Conservation (phyloP, 2,888 invertebrate species). For the Ophraella communa region DNA sequence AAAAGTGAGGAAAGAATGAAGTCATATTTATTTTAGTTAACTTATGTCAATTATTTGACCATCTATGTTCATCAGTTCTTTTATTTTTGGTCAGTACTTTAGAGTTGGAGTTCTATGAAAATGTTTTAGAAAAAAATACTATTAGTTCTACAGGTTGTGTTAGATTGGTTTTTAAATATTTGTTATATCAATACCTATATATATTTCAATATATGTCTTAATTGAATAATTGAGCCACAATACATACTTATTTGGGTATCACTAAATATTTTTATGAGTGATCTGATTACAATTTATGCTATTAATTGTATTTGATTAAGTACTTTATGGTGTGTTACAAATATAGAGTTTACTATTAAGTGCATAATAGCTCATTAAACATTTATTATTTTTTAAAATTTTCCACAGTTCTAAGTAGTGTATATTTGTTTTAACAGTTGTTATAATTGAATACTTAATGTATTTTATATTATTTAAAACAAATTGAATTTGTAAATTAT, state of each 20-base stretch:
- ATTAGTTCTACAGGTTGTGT: neutral
- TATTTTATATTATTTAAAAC: too few relatives aligned
- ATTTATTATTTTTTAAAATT: too few relatives aligned
- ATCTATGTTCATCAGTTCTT: slow-evolving; percentile 22
- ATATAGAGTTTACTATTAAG: too few relatives aligned
- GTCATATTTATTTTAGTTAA: slow-evolving; percentile 40
- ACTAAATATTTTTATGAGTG: neutral
- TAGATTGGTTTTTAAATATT: neutral
- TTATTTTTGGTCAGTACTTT: neutral
- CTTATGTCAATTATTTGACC: slow-evolving; percentile 21
- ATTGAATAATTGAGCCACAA: neutral
- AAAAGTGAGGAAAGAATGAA: slow-evolving; percentile 31
- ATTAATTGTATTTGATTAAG: too few relatives aligned
- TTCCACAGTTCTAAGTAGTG: too few relatives aligned
- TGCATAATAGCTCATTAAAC: too few relatives aligned
- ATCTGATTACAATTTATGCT: too few relatives aligned
- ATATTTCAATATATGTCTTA: neutral
- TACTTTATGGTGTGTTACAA: too few relatives aligned
- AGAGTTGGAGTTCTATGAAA: neutral
- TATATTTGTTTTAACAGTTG: too few relatives aligned
- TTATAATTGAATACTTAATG: too few relatives aligned
- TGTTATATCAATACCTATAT: neutral
- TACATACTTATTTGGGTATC: neutral
- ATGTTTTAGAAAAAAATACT: too few relatives aligned
- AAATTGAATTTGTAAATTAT: too few relatives aligned